A percentile compares a stretch with the other conserved stretches of the same genome.
Conservation (phyloP, 2,888 invertebrate genomes). For the Pyrrhia umbra region DNA sequence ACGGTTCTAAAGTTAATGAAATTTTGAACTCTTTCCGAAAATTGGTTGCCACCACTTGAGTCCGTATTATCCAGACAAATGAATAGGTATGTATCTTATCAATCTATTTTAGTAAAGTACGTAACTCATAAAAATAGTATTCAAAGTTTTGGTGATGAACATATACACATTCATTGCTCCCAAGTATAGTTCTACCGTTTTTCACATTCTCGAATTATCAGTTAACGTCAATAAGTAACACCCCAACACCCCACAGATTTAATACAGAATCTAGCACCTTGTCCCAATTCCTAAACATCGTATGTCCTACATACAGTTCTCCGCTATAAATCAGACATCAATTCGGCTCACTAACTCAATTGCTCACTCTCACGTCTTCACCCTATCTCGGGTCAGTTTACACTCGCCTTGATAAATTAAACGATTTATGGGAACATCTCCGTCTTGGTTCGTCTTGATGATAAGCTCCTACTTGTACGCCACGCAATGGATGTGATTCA, state of each 20-base stretch:
- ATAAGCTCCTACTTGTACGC: conserved; percentile 45
- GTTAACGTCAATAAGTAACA: neutral
- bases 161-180: neutral
- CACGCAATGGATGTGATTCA: conserved; percentile 30
- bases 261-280: neutral
- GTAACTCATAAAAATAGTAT: too few relatives aligned
- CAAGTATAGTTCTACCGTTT: neutral
- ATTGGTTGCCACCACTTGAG: neutral
- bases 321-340: conserved; percentile 45
- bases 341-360: conserved; percentile 49
- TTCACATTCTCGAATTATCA: neutral
- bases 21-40: conserved; percentile 28
- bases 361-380: conserved; percentile 47
- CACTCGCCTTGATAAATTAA: conserved; percentile 52
- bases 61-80: neutral
- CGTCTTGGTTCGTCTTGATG: conserved; percentile 13
- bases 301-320: conserved; percentile 3
- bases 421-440: conserved; percentile 51
- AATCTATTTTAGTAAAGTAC: conserved; percentile 2
- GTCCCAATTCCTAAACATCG: neutral
- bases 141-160: neutral
- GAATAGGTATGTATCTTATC: neutral
- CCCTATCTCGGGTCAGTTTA: conserved; percentile 49
- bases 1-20: conserved; percentile 24
- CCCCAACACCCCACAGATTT: neutral